Conservation (phyloP, 2,113 vertebrate species). For the Uria aalge region DNA sequence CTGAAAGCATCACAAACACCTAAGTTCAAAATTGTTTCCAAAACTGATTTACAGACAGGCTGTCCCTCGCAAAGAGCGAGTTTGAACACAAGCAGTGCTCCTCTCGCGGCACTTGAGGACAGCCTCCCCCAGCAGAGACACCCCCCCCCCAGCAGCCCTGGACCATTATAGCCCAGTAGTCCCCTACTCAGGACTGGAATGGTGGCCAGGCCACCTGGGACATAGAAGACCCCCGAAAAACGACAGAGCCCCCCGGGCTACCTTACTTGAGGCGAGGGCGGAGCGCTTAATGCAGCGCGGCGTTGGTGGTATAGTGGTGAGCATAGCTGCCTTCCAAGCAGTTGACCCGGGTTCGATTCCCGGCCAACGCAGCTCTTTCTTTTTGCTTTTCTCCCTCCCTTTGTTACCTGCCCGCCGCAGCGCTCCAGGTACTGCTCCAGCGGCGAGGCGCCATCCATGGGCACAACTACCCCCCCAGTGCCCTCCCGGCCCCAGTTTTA, state of each 20-base stretch:
- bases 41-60: neutral
- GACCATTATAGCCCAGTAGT: accelerated
- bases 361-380: constrained; percentile 25
- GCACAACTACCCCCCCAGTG: accelerated
- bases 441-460: constrained; percentile 61
- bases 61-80: accelerated
- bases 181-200: accelerated
- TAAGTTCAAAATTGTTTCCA: neutral
- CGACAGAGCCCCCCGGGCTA: accelerated
- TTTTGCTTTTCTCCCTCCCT: accelerated
- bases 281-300: accelerated
- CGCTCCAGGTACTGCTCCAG: constrained; percentile 82
- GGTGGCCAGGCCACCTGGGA: accelerated
- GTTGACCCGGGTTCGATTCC: constrained; percentile 65
- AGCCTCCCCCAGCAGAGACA: accelerated
- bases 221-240: accelerated
- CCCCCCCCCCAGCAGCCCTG: accelerated
- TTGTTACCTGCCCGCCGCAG: constrained; percentile 32
- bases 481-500: accelerated
- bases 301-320: neutral
- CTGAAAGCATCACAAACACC: neutral
- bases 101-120: accelerated
- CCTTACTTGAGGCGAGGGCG: accelerated
- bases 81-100: accelerated
- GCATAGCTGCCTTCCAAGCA: constrained; percentile 71